These are phyloP conservation scores for Pristionchus arcanus DNA, from an alignment of 2,888 invertebrate species.

Conservation along the genomic window DNA sequence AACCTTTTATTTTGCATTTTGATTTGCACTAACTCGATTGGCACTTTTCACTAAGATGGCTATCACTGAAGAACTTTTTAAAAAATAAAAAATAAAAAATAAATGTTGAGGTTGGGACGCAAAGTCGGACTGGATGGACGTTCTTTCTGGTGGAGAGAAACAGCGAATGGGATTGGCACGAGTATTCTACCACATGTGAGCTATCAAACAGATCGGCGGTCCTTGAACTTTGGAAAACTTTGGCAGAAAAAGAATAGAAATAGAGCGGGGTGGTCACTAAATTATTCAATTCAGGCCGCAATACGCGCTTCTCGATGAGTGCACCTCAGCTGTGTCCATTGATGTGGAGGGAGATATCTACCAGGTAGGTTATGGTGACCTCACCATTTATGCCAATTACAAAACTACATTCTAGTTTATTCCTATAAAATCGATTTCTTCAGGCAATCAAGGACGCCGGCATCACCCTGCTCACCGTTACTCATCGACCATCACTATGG, in stretches of 20 bases:
- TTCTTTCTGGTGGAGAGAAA: constrained; percentile 97
- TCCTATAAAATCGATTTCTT: neutral
- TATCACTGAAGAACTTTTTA: no score
- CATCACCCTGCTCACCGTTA: constrained; percentile 96
- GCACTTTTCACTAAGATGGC: no score
- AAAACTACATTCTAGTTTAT: neutral
- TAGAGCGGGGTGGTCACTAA: neutral
- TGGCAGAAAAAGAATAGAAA: no score
- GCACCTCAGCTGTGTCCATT: constrained; percentile 97
- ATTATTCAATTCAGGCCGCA: constrained; percentile 85
- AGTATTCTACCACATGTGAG: constrained; percentile 80
- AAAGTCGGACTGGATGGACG: constrained; percentile 96
- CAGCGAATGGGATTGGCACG: constrained; percentile 91
- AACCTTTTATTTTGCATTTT: no score
- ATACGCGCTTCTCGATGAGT: constrained; percentile 98
- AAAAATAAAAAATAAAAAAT: no score
- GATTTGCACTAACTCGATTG: no score
- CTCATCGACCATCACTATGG: constrained; percentile 91
- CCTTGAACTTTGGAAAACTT: no score
- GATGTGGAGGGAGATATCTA: constrained; percentile 99
- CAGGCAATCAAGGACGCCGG: constrained; percentile 81
- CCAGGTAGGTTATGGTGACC: constrained; percentile 81
- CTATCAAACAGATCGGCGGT: neutral
- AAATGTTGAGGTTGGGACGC: constrained; percentile 64
- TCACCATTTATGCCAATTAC: neutral